Evolutionary conservation across 92 coral and sea anemone genomes (phyloP).

Genomic region (Siderastrea radians): DNA sequence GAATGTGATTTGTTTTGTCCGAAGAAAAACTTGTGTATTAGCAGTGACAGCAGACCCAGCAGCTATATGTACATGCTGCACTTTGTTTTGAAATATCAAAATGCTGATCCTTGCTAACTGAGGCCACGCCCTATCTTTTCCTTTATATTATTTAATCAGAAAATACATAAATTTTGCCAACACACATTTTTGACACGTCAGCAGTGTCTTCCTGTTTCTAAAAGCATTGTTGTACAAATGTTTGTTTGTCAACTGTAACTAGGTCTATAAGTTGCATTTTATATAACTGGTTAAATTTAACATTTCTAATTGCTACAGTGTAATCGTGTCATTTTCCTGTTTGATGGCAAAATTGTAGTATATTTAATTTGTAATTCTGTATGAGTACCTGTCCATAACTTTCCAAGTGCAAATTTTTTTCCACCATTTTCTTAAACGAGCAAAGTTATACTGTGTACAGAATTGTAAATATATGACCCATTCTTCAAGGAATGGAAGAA

Average conservation of each 20-base stretch:
- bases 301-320: neutral
- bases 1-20: neutral
- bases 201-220: neutral
- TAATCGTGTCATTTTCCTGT: neutral
- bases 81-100: neutral
- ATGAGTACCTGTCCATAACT: neutral
- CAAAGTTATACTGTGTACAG: constrained; percentile 1
- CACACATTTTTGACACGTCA: neutral
- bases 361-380: neutral
- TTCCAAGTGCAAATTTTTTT: neutral
- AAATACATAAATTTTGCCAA: too few species aligned
- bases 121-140: neutral
- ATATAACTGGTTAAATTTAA: neutral
- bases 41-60: too few species aligned
- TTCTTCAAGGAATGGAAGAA: neutral
- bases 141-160: too few species aligned
- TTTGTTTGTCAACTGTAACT: neutral
- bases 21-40: neutral
- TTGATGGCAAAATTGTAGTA: neutral
- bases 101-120: neutral
- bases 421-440: constrained; percentile 2
- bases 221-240: neutral
- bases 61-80: neutral
- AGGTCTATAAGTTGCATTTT: neutral
- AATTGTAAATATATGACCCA: neutral